Evolutionary conservation across 2,888 invertebrate genomes (phyloP), one percentile per base, ranked within the genome.

Genomic region (Oegoconia quadripuncta): DNA sequence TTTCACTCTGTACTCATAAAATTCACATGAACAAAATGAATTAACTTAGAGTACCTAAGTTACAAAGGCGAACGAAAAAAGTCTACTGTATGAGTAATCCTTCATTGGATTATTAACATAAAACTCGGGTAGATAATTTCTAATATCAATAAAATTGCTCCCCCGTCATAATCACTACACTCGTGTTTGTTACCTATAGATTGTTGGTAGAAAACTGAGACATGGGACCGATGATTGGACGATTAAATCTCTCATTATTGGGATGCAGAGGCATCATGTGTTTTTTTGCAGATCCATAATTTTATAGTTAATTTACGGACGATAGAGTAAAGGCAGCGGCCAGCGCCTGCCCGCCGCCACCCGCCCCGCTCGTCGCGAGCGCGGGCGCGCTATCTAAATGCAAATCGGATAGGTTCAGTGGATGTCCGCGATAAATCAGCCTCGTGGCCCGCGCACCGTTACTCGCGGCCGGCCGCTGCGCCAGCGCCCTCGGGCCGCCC

Each of bases 391-490:
- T 82, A 84, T 86, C 86, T 86, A 87, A 84, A 87, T 87, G 86
- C 86, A 84, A 87, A 87, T 87, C 82, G 79, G 78, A 80, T 83
- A 81, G 83, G 80, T 81, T 77, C 77, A 68, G 74, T 78, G 77
- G 81, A 80, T 77, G 81, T 77, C 71, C 70, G 66, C 76, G 72
- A 84, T 84, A 86, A 84, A 86, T 87, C 81, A 84, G 75, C 74
- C 71, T 68, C 55, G 48, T 49, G 43, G 54, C 52, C 57, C 51
- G 53, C 46, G 59, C 61, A 72, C 80, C 82, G 80, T 79, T 81
- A 81, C 60, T 58, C 67, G 57, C 48, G 14, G 34, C 43, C 44
- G 44, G 48, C n/a, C 55, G 27, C 33, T 18, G 36, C 56, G 44
- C 53, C 57, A 58, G 53, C 59, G 62, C 68, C 69, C 57, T 52